A percentile compares a stretch with the other conserved stretches of the same genome.
These are phyloP conservation scores for Junonia oenone DNA, from an alignment of 2,888 invertebrate species.

Conservation along the genomic window DNA sequence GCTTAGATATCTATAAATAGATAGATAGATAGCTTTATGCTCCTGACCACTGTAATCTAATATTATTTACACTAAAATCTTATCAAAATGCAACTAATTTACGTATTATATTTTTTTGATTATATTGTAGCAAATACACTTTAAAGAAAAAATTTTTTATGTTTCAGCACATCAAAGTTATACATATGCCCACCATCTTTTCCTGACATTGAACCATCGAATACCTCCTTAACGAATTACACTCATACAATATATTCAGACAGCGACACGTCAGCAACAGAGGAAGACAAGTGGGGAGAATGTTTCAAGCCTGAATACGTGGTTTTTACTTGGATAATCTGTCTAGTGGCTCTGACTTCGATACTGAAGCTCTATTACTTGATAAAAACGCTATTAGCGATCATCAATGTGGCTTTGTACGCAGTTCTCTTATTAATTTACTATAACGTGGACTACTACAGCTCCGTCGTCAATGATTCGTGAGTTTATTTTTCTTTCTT, in stretches of 20 bases:
- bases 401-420: constrained; percentile 87
- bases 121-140: too few species aligned
- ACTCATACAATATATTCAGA: background rate
- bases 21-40: too few species aligned
- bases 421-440: constrained; percentile 83
- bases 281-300: constrained; percentile 35
- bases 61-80: too few species aligned
- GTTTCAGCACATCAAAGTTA: constrained; percentile 62
- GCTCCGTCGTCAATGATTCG: constrained; percentile 43
- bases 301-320: constrained; percentile 91
- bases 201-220: background rate
- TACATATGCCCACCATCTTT: constrained; percentile 46
- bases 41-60: too few species aligned
- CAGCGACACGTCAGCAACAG: background rate
- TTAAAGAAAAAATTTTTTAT: too few species aligned
- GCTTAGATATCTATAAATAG: too few species aligned
- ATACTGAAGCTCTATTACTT: constrained; percentile 94
- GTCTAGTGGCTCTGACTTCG: constrained; percentile 93
- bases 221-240: constrained; percentile 1
- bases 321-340: constrained; percentile 95
- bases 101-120: too few species aligned
- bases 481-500: constrained; percentile 41
- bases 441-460: constrained; percentile 75
- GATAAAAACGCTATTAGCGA: constrained; percentile 89
- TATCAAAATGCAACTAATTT: too few species aligned